A percentile compares a stretch with the other conserved stretches of the same genome.
These are phyloP conservation scores for Coregonus clupeaformis DNA, from an alignment of 2,113 vertebrate genomes.

Conservation along the genomic window DNA sequence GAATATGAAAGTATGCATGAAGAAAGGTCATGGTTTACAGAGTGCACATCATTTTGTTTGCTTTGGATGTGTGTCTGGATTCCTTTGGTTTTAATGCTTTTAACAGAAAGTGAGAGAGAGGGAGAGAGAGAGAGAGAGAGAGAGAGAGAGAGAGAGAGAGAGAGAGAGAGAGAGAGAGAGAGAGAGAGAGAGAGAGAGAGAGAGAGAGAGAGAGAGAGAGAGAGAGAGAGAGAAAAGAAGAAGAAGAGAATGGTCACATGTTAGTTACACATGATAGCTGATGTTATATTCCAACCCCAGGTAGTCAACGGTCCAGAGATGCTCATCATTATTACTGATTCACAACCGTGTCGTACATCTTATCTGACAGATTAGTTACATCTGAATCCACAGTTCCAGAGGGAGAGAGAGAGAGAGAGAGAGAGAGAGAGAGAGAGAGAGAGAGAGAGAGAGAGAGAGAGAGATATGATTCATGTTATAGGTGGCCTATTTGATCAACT, in stretches of 20 bases:
- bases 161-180: constrained; percentile 15
- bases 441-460: not conserved
- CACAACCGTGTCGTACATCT: constrained; percentile 1
- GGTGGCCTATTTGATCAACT: not conserved
- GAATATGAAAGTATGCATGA: constrained; percentile 36
- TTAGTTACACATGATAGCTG: not conserved
- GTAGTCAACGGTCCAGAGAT: not conserved
- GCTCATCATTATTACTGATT: not conserved
- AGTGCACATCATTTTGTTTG: constrained; percentile 39
- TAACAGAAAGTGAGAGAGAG: not conserved
- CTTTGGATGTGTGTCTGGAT: constrained; percentile 14
- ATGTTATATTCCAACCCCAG: not conserved
- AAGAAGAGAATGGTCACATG: constrained; percentile 54
- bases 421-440: too few species aligned
- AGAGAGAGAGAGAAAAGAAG: constrained; percentile 52
- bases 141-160: constrained; percentile 17
- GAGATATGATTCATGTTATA: not conserved
- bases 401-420: too few species aligned
- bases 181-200: constrained; percentile 9
- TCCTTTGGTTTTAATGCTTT: constrained; percentile 18
- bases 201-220: constrained; percentile 24
- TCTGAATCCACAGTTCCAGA: not conserved
- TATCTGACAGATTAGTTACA: not conserved
- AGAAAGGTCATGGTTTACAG: constrained; percentile 8
- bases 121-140: not conserved